A percentile compares a stretch with the other conserved stretches of the same genome.
Conservation (phyloP, 2,888 invertebrate species). For the Yponomeuta malinellus region DNA sequence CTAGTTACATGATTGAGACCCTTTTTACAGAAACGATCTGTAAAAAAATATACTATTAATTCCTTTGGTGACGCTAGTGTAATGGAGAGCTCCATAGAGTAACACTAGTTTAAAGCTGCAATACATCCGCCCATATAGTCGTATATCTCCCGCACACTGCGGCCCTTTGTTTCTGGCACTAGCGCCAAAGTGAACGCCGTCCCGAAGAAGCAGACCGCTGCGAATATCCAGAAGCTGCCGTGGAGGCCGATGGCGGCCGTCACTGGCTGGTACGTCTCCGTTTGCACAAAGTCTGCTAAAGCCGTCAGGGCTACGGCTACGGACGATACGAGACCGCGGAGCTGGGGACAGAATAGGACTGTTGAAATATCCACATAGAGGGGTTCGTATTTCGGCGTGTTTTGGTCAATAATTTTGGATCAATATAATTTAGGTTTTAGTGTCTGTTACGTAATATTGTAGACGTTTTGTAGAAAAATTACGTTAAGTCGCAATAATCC, state of each 20-base stretch:
- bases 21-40: too few species aligned
- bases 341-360: constrained; percentile 12
- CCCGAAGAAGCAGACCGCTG: constrained; percentile 16
- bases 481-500: too few species aligned
- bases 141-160: constrained; percentile 17
- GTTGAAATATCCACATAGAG: neutral
- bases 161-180: constrained; percentile 18
- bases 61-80: too few species aligned
- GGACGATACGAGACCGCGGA: constrained; percentile 18
- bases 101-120: neutral
- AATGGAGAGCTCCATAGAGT: too few species aligned
- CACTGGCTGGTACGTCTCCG: constrained; percentile 11
- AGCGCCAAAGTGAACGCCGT: constrained; percentile 16
- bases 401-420: too few species aligned
- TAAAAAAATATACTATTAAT: too few species aligned
- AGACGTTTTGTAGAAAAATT: too few species aligned
- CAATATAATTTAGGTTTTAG: too few species aligned
- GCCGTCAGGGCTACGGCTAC: constrained; percentile 14
- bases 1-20: too few species aligned
- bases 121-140: neutral
- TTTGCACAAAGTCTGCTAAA: constrained; percentile 18
- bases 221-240: constrained; percentile 17
- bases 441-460: too few species aligned
- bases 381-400: too few species aligned
- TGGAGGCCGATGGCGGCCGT: constrained; percentile 12